Base-by-base conservation (phyloP, 2,113 vertebrate genomes). In the Hepsetus odoe region DNA sequence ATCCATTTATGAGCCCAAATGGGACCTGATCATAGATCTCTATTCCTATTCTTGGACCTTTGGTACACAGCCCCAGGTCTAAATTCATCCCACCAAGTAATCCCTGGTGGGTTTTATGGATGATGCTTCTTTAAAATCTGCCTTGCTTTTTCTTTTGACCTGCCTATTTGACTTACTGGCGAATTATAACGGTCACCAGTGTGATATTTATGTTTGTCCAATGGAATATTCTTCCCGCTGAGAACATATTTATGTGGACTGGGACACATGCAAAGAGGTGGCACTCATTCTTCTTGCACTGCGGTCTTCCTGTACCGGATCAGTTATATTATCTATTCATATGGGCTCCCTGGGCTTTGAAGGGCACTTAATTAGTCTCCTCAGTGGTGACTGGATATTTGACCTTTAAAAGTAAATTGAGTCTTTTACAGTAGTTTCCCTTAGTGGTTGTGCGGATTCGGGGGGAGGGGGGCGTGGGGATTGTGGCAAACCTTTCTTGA, bases 341-440 rank as follows among this genome's bases (percentile, higher is more conserved):
- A 80, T 77, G 73, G 74, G 71, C 83, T 83, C 70, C 22, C 62
- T 61, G 72, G 72, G 78, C 69, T 82, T 74, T 83, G 79, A 87
- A 84, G 78, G 81, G 66, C 76, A 80, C 80, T 87, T 84, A 84
- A 82, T 86, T 83, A 82, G 79, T 79, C 70, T 83, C 82, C 70
- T 85, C 74, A 81, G 80, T 69, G 76, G 84, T 84, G 84, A 82
- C 81, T 84, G 76, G 76, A 87, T 80, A 86, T 86, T 82, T 87
- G 84, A 84, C 81, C 79, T 86, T 86, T 87, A 83, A 80, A 82
- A 84, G 81, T 83, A 83, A 87, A 83, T 86, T 82, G 79, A 87
- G 83, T 82, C 74, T 86, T 85, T 87, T 83, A 83, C 72, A 77
- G 58, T 76, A 74, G 76, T 81, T 82, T 78, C 67, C 78, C 75